Conservation (phyloP, 2,113 vertebrate genomes). For the Notechis scutatus region DNA sequence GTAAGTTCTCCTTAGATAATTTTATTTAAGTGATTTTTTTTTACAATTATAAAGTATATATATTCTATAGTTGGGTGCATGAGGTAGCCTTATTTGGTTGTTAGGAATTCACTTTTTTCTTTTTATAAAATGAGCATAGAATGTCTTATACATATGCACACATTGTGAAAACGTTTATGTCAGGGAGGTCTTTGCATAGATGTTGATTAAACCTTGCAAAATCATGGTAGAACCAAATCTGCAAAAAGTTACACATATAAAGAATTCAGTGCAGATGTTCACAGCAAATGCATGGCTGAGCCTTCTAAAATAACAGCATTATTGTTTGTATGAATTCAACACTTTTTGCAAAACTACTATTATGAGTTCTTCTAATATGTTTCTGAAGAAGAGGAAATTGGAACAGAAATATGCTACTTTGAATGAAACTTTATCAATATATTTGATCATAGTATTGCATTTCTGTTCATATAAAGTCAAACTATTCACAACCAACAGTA, state of each 20-base stretch:
- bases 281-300: neutral
- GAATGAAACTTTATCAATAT: neutral
- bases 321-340: neutral
- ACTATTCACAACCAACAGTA: neutral
- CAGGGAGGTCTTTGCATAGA: neutral
- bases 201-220: neutral
- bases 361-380: neutral
- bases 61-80: neutral
- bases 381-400: neutral
- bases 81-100: neutral
- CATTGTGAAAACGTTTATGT: neutral
- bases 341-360: neutral
- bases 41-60: neutral
- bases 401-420: neutral
- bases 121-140: neutral
- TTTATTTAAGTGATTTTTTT: neutral
- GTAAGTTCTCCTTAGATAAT: neutral
- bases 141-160: neutral
- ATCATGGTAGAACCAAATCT: neutral
- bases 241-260: neutral
- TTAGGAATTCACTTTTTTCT: neutral
- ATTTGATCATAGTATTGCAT: neutral
- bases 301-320: neutral
- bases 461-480: neutral
- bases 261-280: neutral